These are phyloP conservation scores for Lacerta bilineata DNA, from an alignment of 2,797 vertebrate species.

Conservation along the genomic window DNA sequence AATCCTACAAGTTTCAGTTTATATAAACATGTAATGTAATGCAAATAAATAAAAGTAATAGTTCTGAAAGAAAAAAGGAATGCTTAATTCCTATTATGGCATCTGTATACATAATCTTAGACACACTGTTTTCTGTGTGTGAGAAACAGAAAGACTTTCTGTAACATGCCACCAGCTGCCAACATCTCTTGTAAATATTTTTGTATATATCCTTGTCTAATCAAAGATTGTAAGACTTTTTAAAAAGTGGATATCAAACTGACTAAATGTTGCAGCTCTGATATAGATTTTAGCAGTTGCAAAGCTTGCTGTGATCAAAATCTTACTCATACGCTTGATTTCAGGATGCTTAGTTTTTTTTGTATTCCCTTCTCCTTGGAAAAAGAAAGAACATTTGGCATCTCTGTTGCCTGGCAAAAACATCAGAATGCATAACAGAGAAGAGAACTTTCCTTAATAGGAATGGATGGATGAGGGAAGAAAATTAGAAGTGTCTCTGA, in stretches of 20 bases:
- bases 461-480: slow-evolving; percentile 10
- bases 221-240: background rate
- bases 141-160: background rate
- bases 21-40: background rate
- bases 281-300: background rate
- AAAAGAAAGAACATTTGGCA: slow-evolving; percentile 20
- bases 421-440: slow-evolving; percentile 34
- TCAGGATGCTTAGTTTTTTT: slow-evolving; percentile 22
- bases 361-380: slow-evolving; percentile 16
- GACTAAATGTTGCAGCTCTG: background rate
- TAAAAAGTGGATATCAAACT: background rate
- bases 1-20: background rate
- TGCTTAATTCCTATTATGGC: background rate
- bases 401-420: slow-evolving; percentile 33
- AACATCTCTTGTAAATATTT: background rate
- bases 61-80: background rate
- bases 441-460: slow-evolving; percentile 41
- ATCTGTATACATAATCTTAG: background rate
- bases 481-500: slow-evolving; percentile 28
- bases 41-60: background rate
- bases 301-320: background rate
- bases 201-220: background rate
- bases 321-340: background rate
- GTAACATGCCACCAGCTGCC: background rate
- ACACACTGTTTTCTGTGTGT: background rate